Percentiles rank a stretch among this genome's conserved stretches.
phyloP scores from a whole-genome alignment of 2,888 invertebrate species.

The Deilephila elpenor region DNA sequence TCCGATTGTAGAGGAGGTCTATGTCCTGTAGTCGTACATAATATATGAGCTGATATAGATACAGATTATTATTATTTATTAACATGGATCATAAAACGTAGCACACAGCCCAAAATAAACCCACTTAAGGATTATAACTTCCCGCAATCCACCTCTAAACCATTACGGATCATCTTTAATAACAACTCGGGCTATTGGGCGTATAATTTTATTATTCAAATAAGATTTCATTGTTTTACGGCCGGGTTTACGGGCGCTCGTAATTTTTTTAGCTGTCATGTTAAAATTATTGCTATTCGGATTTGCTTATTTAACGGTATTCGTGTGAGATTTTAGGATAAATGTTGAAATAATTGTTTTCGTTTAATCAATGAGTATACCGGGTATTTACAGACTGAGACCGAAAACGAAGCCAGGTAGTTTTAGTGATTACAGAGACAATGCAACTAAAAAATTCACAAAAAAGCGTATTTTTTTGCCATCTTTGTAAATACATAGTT shows the following conservation, averaged over 20 bases:
- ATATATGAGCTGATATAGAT: no score
- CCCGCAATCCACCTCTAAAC: neutral
- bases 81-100: no score
- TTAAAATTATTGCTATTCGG: neutral
- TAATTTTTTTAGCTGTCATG: constrained; percentile 30
- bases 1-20: no score
- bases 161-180: neutral
- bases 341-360: neutral
- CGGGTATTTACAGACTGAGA: no score
- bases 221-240: constrained; percentile 39
- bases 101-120: neutral
- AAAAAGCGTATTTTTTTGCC: no score
- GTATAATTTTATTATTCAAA: constrained; percentile 35
- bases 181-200: constrained; percentile 7
- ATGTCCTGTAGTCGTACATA: no score
- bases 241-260: constrained; percentile 33
- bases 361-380: no score
- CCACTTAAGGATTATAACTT: neutral
- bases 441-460: no score
- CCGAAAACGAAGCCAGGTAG: no score
- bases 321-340: neutral
- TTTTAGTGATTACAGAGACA: no score
- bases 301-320: neutral
- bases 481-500: no score
- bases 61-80: no score